Base-by-base conservation (phyloP, 2,888 invertebrate genomes). In the Drosophila leonis region DNA sequence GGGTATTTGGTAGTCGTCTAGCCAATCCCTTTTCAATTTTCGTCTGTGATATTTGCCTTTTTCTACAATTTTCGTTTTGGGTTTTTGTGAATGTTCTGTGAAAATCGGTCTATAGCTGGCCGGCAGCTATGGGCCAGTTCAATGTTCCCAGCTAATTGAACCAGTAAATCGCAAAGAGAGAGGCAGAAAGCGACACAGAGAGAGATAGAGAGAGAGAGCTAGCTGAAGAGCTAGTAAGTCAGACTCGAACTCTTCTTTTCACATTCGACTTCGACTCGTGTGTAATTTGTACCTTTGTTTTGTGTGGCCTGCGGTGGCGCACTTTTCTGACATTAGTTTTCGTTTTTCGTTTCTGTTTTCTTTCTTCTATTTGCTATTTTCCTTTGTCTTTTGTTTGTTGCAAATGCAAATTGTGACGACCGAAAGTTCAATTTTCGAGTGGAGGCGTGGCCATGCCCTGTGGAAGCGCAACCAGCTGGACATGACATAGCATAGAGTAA, bases 101-200 rank as follows among this genome's bases (percentile, higher is more conserved):
- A 69, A 78, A 77, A 73, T 78, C 63, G 62, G 55, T 48, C 65
- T 63, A 52, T 60, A 33, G 62, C 65, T 46, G 10, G 37, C 74
- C 80, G 49, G 37, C 15, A 64, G 75, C 82, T 81, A 57, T 75
- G 70, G 72, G 78, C 68, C 90, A 82, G 63, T 27, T 48, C 67
- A 71, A 52, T 39, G 62, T 74, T 39, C 5, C 77, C 56, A 73
- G 81, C 80, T 89, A 86, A 90, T 84, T 88, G 88, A 85, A 72
- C 83, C 76, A 57, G 82, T 86, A 82, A 75, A 71, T 77, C 70
- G 70, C 57, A 44, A 46, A 41, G 29, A 4, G 18, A 29, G 18
- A 10, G 49, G 41, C 15, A n/a, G n/a, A 52, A 31, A n/a, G 29
- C 15, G 13, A 37, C 27, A 41, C 37, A 31, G 27, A 8, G 9